phyloP scores from a whole-genome alignment of 2,888 invertebrate genomes.

The Standfussiana lucernea region DNA sequence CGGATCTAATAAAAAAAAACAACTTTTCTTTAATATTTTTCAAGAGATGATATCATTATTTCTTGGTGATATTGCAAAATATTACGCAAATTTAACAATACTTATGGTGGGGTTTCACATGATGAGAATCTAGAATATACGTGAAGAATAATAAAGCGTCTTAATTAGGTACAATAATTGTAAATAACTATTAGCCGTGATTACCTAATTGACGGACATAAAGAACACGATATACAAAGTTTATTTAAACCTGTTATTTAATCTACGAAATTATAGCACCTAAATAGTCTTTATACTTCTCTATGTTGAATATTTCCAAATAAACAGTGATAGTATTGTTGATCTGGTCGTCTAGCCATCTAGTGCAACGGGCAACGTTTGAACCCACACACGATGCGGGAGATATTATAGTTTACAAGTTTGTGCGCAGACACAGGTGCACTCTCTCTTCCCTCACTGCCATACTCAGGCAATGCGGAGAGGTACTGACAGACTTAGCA shows the following conservation, averaged over 20 bases:
- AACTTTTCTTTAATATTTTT: not conserved
- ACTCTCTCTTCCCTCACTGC: not conserved
- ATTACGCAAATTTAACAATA: not conserved
- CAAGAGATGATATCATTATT: not conserved
- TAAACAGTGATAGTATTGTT: not conserved
- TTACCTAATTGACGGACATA: not conserved
- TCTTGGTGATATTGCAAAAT: not conserved
- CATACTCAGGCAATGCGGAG: not conserved
- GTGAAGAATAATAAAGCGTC: not conserved
- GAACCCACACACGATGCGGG: not conserved
- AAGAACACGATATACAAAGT: not conserved
- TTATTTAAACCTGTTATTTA: conserved; percentile 1
- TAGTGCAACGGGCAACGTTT: not conserved
- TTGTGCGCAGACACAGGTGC: not conserved
- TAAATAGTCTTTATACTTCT: too few species aligned
- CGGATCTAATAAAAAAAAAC: not conserved
- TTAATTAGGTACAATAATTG: conserved; percentile 1
- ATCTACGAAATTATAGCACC: not conserved
- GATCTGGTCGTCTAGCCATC: not conserved
- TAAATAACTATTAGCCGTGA: not conserved
- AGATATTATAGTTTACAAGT: not conserved
- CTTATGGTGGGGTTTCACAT: not conserved
- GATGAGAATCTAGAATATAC: not conserved
- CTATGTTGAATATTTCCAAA: not conserved
- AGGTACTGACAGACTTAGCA: too few species aligned